Evolutionary conservation across 1,140 invertebrate species (phyloP).

Genomic region (Ostrea edulis): DNA sequence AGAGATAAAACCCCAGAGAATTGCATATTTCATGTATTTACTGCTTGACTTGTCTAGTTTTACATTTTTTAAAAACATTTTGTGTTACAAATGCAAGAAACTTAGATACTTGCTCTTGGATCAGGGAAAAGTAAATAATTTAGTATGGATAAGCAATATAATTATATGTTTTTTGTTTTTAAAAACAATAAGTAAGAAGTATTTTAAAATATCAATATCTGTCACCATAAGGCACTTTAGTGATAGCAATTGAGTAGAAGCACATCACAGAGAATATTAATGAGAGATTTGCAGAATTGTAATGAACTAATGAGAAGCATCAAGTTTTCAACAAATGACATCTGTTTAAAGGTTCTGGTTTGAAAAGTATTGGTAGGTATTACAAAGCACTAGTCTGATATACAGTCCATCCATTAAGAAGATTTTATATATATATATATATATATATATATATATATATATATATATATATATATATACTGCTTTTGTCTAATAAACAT

Average conservation of each 20-base stretch:
- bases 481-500: background rate
- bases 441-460: background rate
- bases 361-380: conserved; percentile 29
- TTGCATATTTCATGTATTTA: too few relatives aligned
- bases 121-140: too few relatives aligned
- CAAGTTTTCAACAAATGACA: background rate
- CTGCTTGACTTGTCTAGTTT: too few relatives aligned
- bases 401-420: background rate
- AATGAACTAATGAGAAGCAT: background rate
- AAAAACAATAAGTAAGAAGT: too few relatives aligned
- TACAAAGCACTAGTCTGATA: background rate
- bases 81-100: too few relatives aligned
- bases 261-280: background rate
- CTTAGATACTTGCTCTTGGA: too few relatives aligned
- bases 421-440: background rate
- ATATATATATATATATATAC: background rate
- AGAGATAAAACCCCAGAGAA: too few relatives aligned
- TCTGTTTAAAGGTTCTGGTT: conserved; percentile 10
- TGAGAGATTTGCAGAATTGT: background rate
- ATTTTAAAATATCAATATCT: too few relatives aligned
- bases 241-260: background rate
- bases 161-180: too few relatives aligned
- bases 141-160: too few relatives aligned
- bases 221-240: background rate
- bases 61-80: too few relatives aligned